Percentiles rank a stretch among this genome's conserved stretches.
Conservation (phyloP, 1,140 invertebrate species). For the Penaeus indicus region DNA sequence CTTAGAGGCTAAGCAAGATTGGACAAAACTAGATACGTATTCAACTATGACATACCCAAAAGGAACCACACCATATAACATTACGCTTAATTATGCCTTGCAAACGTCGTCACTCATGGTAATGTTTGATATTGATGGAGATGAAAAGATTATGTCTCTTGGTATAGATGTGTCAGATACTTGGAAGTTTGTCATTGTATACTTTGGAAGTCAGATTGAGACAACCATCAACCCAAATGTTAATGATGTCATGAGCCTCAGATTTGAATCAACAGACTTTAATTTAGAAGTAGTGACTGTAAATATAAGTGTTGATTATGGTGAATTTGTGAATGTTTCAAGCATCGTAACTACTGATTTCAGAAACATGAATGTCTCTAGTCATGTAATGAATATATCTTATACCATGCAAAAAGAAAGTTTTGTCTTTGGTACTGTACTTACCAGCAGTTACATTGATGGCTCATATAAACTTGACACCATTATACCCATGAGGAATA, state of each 20-base stretch:
- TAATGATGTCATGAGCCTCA: conserved; percentile 4
- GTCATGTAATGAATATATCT: no score
- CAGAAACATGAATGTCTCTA: no score
- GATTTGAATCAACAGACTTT: conserved; percentile 5
- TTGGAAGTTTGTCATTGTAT: neutral
- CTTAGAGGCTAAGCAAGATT: conserved; percentile 30
- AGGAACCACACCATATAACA: neutral
- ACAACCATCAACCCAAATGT: neutral
- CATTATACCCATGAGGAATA: neutral
- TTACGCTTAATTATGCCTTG: conserved; percentile 14
- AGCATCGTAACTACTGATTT: no score
- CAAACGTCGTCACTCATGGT: neutral
- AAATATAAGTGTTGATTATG: neutral
- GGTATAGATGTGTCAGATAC: conserved; percentile 9
- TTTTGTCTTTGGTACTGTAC: no score
- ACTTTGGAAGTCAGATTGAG: conserved; percentile 3
- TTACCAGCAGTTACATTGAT: neutral
- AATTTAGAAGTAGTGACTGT: conserved; percentile 21
- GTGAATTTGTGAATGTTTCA: neutral
- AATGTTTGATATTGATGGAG: conserved; percentile 6
- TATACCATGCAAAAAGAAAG: no score
- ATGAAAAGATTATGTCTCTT: conserved; percentile 31
- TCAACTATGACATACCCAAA: neutral
- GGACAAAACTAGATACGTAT: conserved; percentile 17
- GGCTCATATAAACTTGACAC: neutral